Evolutionary conservation across 1,140 invertebrate genomes (phyloP), one percentile per base, ranked within the genome.

Genomic region (Magallana gigas): DNA sequence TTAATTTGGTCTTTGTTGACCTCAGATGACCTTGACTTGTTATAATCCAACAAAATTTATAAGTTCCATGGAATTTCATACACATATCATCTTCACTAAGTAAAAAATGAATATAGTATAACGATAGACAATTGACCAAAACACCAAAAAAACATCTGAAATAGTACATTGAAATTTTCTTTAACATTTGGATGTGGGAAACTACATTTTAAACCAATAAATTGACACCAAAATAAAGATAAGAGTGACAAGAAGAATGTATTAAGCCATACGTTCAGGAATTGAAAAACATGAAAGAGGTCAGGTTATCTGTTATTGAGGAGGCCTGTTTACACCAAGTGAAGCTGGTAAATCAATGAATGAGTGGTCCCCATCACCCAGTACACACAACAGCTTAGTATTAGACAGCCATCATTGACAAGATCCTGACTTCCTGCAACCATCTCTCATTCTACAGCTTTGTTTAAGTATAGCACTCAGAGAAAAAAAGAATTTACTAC

Each of bases 241-340:
- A 36, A 76, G 68, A 36, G 23, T 76, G 68, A 76, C 68, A 76
- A 76, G 68, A 76, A 23, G 14, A 76, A 76, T 76, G 68, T 76
- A 76, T 76, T 76, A 76, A 29, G 68, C 68, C 68, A 76, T 76
- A 29, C 23, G 68, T 76, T 76, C 23, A 12, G 68, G 23, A 76
- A 76, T 76, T 29, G 8, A 76, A 76, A 76, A 64, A 76, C 68
- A 29, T 29, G 68, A 76, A 29, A 76, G 18, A 76, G 18, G 68
- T 76, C 18, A 76, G 23, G 68, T 23, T 29, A 29, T 76, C 7
- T 11, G 18, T 29, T 29, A 29, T 29, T 76, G 23, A 18, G 23
- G 9, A 8, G 23, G 18, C 68, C 36, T 29, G 23, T 76, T 76
- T 76, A 76, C 23, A 76, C 23, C 23, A 9, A 76, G 11, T 76